A percentile compares a stretch with the other conserved stretches of the same genome.
Evolutionary conservation across 2,797 vertebrate species (phyloP).

Genomic region (Gallinago nigripennis): DNA sequence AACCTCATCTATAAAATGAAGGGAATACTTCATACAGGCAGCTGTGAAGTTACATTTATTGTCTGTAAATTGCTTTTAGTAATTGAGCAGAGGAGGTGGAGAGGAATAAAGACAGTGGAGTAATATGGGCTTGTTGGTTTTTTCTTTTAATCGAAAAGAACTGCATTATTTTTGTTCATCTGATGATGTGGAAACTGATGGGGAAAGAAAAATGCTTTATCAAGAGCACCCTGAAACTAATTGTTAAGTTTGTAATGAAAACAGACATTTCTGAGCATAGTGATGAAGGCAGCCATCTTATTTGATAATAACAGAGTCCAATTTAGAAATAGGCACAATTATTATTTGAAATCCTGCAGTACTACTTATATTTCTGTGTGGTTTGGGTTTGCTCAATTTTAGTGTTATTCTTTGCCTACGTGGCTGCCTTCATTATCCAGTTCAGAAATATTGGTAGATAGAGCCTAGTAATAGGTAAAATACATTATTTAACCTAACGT

Average conservation of each 20-base stretch:
- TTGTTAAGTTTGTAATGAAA: slow-evolving; percentile 43
- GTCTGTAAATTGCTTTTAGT: slow-evolving; percentile 70
- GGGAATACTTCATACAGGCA: slow-evolving; percentile 63
- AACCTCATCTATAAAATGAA: slow-evolving; percentile 69
- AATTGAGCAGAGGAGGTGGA: slow-evolving; percentile 64
- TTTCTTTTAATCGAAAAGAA: not conserved
- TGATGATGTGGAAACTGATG: slow-evolving; percentile 2
- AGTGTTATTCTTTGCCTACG: not conserved
- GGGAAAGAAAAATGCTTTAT: slow-evolving; percentile 34
- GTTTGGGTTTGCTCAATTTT: not conserved
- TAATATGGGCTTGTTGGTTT: slow-evolving; percentile 17
- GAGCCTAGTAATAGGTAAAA: not conserved
- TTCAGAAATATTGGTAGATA: not conserved
- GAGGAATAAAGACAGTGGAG: slow-evolving; percentile 53
- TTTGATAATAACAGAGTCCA: not conserved
- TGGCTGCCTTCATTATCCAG: not conserved
- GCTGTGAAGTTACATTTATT: slow-evolving; percentile 70
- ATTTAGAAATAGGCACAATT: not conserved
- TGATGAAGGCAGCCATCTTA: slow-evolving; percentile 61
- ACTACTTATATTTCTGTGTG: not conserved
- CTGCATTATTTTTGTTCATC: slow-evolving; percentile 48
- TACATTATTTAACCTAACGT: no score
- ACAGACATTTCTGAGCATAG: slow-evolving; percentile 23
- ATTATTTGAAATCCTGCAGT: not conserved
- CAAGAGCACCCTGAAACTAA: slow-evolving; percentile 26